Evolutionary conservation across 2,888 invertebrate species (phyloP), one percentile per base, ranked within the genome.

Genomic region (Mythimna albipuncta): DNA sequence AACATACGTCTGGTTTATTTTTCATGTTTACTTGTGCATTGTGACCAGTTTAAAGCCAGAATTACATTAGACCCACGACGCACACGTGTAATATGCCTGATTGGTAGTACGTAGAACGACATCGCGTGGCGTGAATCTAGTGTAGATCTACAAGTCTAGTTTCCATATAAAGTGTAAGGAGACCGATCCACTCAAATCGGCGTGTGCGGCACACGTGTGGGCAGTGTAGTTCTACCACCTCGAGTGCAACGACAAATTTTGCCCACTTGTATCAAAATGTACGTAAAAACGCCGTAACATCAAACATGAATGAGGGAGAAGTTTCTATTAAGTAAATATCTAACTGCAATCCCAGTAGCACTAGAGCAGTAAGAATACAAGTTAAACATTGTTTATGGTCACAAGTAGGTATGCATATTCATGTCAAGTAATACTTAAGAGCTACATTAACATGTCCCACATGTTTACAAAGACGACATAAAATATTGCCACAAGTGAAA

Each of bases 401-500:
- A 52, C 50, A 69, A 57, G 32, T 26, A 26, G 26, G 26, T 63
- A 66, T 64, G 61, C 61, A 64, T 64, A 79, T 74, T 79, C 52
- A 79, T 82, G 32, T 67, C n/a, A 52, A 69, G 55, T 57, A 11
- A 19, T 57, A 54, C 38, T 63, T 21, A 57, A 57, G 26, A 61
- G 26, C 38, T 7, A 55, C 32, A 73, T 61, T 72, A 64, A 41
- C 58, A 69, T 69, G 52, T 47, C 50, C 44, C 19, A 66, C 55
- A 41, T 79, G 69, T 83, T 70, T 83, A 59, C 61, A 58, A 61
- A 71, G 52, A 47, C 61, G 57, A 68, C 47, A 80, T 61, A 72
- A 80, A 72, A 72, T 70, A 64, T 83, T 61, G 66, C 73, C 62
- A 79, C 65, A 66, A 63, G 71, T 71, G 70, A 80, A 74, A 83